Conservation (phyloP, 2,113 vertebrate genomes). For the Protobothrops mucrosquamatus region DNA sequence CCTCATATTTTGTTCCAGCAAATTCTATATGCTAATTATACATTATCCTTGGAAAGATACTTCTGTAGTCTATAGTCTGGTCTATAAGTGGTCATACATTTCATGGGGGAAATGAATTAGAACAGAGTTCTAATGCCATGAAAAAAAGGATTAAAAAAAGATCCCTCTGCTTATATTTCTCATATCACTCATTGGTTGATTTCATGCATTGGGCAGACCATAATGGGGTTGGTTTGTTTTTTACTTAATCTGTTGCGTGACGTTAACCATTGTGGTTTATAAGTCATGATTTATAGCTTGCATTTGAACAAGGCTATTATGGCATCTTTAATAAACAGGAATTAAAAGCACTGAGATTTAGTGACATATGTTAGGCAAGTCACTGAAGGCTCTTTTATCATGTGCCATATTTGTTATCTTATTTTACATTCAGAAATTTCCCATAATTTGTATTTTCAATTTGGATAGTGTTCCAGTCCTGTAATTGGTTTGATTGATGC, state of each 20-base stretch:
- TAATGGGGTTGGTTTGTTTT: not conserved
- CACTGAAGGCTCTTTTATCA: not conserved
- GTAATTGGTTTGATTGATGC: not conserved
- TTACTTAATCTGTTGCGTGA: not conserved
- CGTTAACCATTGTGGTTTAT: not conserved
- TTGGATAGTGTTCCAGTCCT: not conserved
- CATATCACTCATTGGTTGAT: not conserved
- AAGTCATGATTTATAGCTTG: not conserved
- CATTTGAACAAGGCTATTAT: not conserved
- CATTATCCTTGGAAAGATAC: not conserved
- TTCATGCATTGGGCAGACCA: not conserved
- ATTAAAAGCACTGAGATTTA: not conserved
- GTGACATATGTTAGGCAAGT: not conserved
- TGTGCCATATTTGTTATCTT: not conserved
- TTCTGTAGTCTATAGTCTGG: not conserved
- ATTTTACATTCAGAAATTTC: not conserved
- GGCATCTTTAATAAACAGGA: not conserved
- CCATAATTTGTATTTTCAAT: not conserved
- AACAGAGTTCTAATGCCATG: not conserved
- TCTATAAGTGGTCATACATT: not conserved
- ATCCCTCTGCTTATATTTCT: not conserved
- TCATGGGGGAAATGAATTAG: not conserved
- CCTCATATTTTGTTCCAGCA: not conserved
- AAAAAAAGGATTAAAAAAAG: not conserved
- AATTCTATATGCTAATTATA: not conserved